Evolutionary conservation across 2,113 vertebrate species (phyloP), one percentile per base, ranked within the genome.

Genomic region (Oreochromis niloticus): DNA sequence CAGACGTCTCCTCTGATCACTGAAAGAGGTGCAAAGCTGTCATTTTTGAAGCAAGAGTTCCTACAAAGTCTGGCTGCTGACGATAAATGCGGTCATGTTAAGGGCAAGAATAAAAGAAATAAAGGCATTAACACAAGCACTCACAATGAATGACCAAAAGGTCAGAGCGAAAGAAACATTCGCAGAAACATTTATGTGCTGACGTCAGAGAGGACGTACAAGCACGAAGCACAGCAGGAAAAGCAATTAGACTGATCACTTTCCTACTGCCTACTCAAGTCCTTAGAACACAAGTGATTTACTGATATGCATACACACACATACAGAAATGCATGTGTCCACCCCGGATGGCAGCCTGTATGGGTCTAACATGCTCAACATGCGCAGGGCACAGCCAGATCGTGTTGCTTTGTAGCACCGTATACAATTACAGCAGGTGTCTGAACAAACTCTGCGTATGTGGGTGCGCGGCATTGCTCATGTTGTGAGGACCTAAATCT

Each of bases 341-440:
- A 1, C 66, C 16, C 48, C 6, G 39, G 48, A 50, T 32, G 68
- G 73, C 71, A 80, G 87, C 34, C 75, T 50, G 61, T 82, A 55
- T 73, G 87, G 48, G 59, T 87, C 82, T 30, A 73, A 80, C 89
- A 75, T 55, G 66, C 22, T 19, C n/a, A 82, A 85, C 73, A 84
- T 91, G 89, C 63, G 85, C 92, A 85, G 59, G 54, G 91, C 41
- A 79, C 41, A n/a, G 54, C 14, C 75, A 46, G 84, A 83, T 94
- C 81, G n/a, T 80, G 88, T 94, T 91, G 83, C 88, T 41, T 85
- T 90, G 85, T 87, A 86, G 56, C 82, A 86, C 85, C 75, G 48
- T 90, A 87, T 94, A 88, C 55, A 55, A 78, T 94, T 93, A 89
- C 92, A 89, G 22, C 88, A 91, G 82, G 84, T 88, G 92, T 93